Conservation (phyloP, 2,888 invertebrate species). For the Pecten maximus region DNA sequence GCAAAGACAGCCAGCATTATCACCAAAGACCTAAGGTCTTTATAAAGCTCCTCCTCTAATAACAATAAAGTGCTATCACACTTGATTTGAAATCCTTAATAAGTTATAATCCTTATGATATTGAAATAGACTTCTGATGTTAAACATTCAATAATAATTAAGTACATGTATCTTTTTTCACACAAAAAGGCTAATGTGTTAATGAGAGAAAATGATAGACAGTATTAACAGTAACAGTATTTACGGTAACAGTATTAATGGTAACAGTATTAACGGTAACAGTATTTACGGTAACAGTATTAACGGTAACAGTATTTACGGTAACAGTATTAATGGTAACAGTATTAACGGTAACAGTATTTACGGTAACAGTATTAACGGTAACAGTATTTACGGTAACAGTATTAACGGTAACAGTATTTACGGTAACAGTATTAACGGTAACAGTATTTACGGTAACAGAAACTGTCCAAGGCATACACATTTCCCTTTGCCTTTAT, state of each 20-base stretch:
- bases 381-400: constrained; percentile 70
- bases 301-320: constrained; percentile 69
- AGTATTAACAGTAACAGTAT: no score
- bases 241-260: constrained; percentile 74
- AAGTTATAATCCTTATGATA: background rate
- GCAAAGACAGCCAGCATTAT: no score
- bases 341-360: no score
- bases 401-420: no score
- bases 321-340: no score
- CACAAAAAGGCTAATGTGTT: background rate
- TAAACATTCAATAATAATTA: background rate
- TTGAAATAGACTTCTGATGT: background rate
- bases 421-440: constrained; percentile 73
- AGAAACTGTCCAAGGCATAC: constrained; percentile 71
- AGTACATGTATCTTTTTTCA: background rate
- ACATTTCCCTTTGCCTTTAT: constrained; percentile 55
- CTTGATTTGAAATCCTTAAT: no score
- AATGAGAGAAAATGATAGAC: constrained; percentile 21
- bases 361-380: constrained; percentile 74
- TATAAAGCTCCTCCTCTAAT: no score
- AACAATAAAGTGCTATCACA: no score
- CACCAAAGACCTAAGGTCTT: no score
- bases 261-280: no score
- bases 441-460: constrained; percentile 71
- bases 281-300: constrained; percentile 70